Percentiles rank a stretch among this genome's conserved stretches.
Evolutionary conservation across 2,888 invertebrate species (phyloP).

Genomic region (Epinotia ramella): DNA sequence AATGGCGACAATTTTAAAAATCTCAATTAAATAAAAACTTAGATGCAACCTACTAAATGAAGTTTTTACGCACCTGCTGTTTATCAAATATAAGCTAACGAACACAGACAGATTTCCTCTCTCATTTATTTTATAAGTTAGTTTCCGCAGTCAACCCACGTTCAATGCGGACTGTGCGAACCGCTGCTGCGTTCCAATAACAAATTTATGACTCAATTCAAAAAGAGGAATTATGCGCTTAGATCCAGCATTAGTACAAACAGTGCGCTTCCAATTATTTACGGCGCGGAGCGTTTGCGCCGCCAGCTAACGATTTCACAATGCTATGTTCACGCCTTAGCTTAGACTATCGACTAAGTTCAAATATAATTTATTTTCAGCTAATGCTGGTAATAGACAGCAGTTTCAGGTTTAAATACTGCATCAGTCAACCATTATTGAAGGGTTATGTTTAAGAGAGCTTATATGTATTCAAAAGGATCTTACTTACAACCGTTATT

Average conservation of each 20-base stretch:
- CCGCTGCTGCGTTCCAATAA: slow-evolving; percentile 54
- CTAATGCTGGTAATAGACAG: slow-evolving; percentile 27
- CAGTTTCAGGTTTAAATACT: slow-evolving; percentile 29
- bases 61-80: background rate
- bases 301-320: slow-evolving; percentile 65
- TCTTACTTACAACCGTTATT: background rate
- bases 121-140: slow-evolving; percentile 51
- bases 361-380: slow-evolving; percentile 42
- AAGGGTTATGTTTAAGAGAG: background rate
- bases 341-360: slow-evolving; percentile 60
- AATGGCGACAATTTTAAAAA: background rate
- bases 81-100: slow-evolving; percentile 10
- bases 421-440: slow-evolving; percentile 14
- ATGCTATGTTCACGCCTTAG: slow-evolving; percentile 64
- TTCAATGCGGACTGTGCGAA: slow-evolving; percentile 50
- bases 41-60: background rate
- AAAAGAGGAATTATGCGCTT: slow-evolving; percentile 71
- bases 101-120: slow-evolving; percentile 17
- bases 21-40: background rate
- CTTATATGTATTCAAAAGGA: slow-evolving; percentile 4
- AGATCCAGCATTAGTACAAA: slow-evolving; percentile 74
- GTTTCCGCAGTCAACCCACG: slow-evolving; percentile 58
- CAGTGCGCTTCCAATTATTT: slow-evolving; percentile 77
- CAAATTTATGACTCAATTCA: slow-evolving; percentile 75
- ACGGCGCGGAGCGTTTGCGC: slow-evolving; percentile 63